Evolutionary conservation across 2,888 invertebrate genomes (phyloP).

Genomic region (Slavum lentiscoides): DNA sequence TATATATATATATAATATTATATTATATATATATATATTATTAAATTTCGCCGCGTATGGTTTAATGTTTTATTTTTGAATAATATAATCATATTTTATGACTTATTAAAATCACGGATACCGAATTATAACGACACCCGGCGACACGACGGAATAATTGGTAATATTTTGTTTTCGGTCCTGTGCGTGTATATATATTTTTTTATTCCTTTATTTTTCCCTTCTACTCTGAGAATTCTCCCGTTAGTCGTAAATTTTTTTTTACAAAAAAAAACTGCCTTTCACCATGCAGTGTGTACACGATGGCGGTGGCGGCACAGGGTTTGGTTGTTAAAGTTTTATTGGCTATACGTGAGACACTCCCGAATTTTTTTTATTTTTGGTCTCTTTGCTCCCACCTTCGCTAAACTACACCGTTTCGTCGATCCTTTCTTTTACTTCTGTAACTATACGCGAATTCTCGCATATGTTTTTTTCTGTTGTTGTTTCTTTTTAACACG

Average conservation of each 20-base stretch:
- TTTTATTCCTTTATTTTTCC: slow-evolving; percentile 3
- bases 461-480: background rate
- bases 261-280: background rate
- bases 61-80: slow-evolving; percentile 26
- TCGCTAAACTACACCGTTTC: too few relatives aligned
- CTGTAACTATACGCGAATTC: too few relatives aligned
- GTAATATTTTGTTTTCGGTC: slow-evolving; percentile 30
- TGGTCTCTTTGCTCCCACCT: background rate
- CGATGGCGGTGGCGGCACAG: background rate
- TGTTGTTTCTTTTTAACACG: background rate
- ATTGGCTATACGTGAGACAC: slow-evolving; percentile 17
- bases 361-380: slow-evolving; percentile 42
- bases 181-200: background rate
- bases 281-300: slow-evolving; percentile 27
- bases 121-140: slow-evolving; percentile 44
- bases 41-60: slow-evolving; percentile 1
- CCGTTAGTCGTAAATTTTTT: slow-evolving; percentile 8
- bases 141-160: slow-evolving; percentile 39
- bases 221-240: background rate
- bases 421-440: too few relatives aligned
- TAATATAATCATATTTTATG: slow-evolving; percentile 52
- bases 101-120: slow-evolving; percentile 49
- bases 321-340: slow-evolving; percentile 38
- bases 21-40: too few relatives aligned
- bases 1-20: too few relatives aligned